Conservation (phyloP, 2,888 invertebrate species). For the Meiosimyza platycephala region DNA sequence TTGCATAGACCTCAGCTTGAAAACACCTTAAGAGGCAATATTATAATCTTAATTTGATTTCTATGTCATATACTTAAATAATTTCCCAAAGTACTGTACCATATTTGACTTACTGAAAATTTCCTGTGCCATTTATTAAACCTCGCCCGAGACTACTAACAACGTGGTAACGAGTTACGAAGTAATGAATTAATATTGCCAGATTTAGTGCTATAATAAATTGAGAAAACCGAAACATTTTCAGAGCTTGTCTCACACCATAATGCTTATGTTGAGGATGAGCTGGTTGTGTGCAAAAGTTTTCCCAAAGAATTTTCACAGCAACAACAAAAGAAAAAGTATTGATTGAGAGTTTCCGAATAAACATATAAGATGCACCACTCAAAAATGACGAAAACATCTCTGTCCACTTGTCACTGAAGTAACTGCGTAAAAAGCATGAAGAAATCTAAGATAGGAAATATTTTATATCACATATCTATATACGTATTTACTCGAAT, state of each 20-base stretch:
- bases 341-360: conserved; percentile 34
- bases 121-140: conserved; percentile 36
- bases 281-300: conserved; percentile 25
- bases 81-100: too few species aligned
- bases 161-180: conserved; percentile 34
- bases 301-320: conserved; percentile 40
- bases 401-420: conserved; percentile 32
- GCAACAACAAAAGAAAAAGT: conserved; percentile 40
- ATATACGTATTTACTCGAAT: neutral
- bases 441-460: conserved; percentile 38
- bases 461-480: conserved; percentile 3
- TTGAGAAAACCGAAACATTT: conserved; percentile 37
- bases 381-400: conserved; percentile 42
- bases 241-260: conserved; percentile 19
- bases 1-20: too few species aligned
- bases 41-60: too few species aligned
- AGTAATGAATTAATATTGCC: conserved; percentile 42
- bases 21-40: too few species aligned
- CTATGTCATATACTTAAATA: too few species aligned
- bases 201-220: conserved; percentile 34
- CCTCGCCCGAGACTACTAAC: conserved; percentile 39
- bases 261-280: conserved; percentile 1
- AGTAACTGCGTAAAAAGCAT: conserved; percentile 36
- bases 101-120: too few species aligned
- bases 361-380: conserved; percentile 41